A percentile compares a stretch with the other conserved stretches of the same genome.
Evolutionary conservation across 2,888 invertebrate genomes (phyloP).

Genomic region (Beris chalybata): DNA sequence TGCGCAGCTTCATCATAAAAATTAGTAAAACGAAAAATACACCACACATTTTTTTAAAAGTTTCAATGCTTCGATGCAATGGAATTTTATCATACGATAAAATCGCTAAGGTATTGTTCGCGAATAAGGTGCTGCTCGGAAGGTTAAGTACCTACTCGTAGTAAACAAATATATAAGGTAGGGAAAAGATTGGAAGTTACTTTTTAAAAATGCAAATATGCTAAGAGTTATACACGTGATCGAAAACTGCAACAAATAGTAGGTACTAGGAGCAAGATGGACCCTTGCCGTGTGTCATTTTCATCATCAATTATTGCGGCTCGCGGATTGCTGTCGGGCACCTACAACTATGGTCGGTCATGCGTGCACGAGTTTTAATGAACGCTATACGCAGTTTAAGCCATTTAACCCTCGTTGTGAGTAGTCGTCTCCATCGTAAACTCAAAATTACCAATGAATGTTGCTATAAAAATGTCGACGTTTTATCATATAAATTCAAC

Average conservation of each 20-base stretch:
- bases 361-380: background rate
- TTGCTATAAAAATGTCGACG: conserved; percentile 26
- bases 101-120: conserved; percentile 18
- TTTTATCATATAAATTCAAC: conserved; percentile 24
- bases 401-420: background rate
- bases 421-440: background rate
- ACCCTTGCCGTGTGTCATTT: background rate
- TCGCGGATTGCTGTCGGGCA: no score
- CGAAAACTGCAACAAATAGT: background rate
- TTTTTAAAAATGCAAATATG: conserved; percentile 27
- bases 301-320: no score
- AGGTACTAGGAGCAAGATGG: background rate
- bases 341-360: no score
- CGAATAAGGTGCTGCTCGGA: background rate
- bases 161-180: background rate
- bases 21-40: conserved; percentile 18
- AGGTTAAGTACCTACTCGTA: no score
- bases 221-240: background rate
- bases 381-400: background rate
- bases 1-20: conserved; percentile 16
- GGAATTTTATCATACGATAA: conserved; percentile 25
- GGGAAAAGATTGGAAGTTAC: conserved; percentile 17
- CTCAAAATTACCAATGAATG: background rate
- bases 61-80: background rate
- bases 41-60: background rate